Percentiles rank a stretch among this genome's conserved stretches.
Conservation (phyloP, 2,888 invertebrate species). For the Epirrhoe tristata region DNA sequence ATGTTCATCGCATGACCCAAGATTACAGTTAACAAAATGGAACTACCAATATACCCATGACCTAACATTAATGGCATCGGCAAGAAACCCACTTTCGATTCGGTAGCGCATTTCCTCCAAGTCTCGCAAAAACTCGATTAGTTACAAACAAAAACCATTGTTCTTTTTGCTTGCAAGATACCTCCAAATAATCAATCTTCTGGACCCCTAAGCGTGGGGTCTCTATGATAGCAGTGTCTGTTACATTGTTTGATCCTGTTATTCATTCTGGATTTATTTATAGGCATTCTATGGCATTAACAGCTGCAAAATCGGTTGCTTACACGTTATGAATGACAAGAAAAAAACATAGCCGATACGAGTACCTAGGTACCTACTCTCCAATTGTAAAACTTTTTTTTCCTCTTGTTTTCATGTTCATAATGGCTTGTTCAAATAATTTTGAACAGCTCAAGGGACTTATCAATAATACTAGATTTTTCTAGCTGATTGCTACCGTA, state of each 20-base stretch:
- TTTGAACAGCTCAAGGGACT: too few relatives aligned
- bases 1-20: conserved; percentile 8
- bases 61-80: conserved; percentile 22
- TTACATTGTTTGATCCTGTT: background rate
- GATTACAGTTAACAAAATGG: conserved; percentile 6
- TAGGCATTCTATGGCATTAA: background rate
- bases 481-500: too few relatives aligned
- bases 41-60: conserved; percentile 17
- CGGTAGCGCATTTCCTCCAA: conserved; percentile 8
- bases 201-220: conserved; percentile 5
- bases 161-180: conserved; percentile 29
- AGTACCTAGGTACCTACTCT: too few relatives aligned
- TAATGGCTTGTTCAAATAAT: too few relatives aligned
- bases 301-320: background rate
- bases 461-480: too few relatives aligned
- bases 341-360: too few relatives aligned
- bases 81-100: conserved; percentile 22
- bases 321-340: too few relatives aligned
- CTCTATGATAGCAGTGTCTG: background rate
- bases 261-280: background rate
- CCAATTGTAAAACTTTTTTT: too few relatives aligned
- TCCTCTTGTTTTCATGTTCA: too few relatives aligned
- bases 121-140: conserved; percentile 44
- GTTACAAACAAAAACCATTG: conserved; percentile 39
- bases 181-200: conserved; percentile 37